A percentile compares a stretch with the other conserved stretches of the same genome.
Evolutionary conservation across 64 coral and sea anemone genomes (phyloP).

Genomic region (Montipora foliosa): DNA sequence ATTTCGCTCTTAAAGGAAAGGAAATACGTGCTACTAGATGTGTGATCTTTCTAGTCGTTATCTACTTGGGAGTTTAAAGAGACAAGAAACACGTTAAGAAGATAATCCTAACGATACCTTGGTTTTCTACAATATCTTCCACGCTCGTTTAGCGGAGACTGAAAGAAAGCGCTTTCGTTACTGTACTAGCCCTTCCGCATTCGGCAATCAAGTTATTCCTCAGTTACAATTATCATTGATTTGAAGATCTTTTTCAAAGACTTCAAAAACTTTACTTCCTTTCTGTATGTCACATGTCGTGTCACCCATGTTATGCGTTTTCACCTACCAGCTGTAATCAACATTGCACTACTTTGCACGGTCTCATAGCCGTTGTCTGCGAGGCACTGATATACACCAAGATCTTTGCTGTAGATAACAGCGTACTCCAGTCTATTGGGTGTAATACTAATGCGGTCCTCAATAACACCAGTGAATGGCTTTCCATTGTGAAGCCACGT

Average conservation of each 20-base stretch:
- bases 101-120: no score
- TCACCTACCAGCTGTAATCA: constrained; percentile 55
- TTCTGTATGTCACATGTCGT: background rate
- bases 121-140: background rate
- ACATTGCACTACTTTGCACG: constrained; percentile 82
- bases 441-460: constrained; percentile 57
- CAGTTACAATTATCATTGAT: no score
- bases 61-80: no score
- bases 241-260: no score
- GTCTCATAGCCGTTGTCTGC: constrained; percentile 83
- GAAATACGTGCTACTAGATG: background rate
- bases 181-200: background rate
- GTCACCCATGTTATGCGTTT: background rate
- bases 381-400: constrained; percentile 87
- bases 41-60: no score
- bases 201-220: no score
- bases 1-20: constrained; percentile 2
- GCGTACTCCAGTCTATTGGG: constrained; percentile 60
- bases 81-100: no score
- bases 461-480: background rate
- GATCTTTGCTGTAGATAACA: constrained; percentile 70
- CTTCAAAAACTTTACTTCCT: no score
- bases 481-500: constrained; percentile 87
- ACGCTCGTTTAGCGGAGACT: background rate
- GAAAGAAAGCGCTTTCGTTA: background rate